These are phyloP conservation scores for Melanotaenia trifasciata DNA, from an alignment of 2,797 vertebrate species.

Conservation along the genomic window DNA sequence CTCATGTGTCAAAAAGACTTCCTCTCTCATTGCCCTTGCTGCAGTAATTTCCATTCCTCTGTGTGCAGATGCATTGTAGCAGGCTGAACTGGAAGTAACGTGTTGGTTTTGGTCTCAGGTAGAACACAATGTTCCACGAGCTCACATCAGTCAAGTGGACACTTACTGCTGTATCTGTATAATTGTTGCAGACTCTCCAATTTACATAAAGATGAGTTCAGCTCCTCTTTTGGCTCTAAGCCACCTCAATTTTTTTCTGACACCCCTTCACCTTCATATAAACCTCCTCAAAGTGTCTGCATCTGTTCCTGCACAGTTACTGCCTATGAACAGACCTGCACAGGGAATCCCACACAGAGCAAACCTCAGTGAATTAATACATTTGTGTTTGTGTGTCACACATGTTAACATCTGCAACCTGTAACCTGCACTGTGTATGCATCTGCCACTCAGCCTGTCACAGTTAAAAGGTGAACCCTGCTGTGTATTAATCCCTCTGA, in stretches of 20 bases:
- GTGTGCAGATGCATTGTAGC: not conserved
- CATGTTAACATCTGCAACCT: slow-evolving; percentile 32
- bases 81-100: not conserved
- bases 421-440: slow-evolving; percentile 13
- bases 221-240: slow-evolving; percentile 45
- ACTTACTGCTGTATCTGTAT: slow-evolving; percentile 29
- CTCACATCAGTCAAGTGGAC: slow-evolving; percentile 44
- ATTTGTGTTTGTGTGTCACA: slow-evolving; percentile 21
- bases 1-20: not conserved
- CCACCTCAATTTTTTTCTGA: slow-evolving; percentile 39
- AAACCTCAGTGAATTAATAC: slow-evolving; percentile 9
- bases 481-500: slow-evolving; percentile 73
- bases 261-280: slow-evolving; percentile 30
- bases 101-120: slow-evolving; percentile 27
- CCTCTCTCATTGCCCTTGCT: not conserved
- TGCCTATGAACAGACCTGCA: slow-evolving; percentile 11
- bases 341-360: slow-evolving; percentile 17
- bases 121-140: slow-evolving; percentile 30
- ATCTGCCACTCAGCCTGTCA: slow-evolving; percentile 37
- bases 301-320: slow-evolving; percentile 45
- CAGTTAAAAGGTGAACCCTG: slow-evolving; percentile 60
- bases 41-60: slow-evolving; percentile 5
- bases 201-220: slow-evolving; percentile 65
- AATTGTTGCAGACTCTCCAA: slow-evolving; percentile 51
- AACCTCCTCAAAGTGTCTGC: slow-evolving; percentile 31